Evolutionary conservation across 1,140 invertebrate genomes (phyloP), one percentile per base, ranked within the genome.

Genomic region (Drosophila oshimai): DNA sequence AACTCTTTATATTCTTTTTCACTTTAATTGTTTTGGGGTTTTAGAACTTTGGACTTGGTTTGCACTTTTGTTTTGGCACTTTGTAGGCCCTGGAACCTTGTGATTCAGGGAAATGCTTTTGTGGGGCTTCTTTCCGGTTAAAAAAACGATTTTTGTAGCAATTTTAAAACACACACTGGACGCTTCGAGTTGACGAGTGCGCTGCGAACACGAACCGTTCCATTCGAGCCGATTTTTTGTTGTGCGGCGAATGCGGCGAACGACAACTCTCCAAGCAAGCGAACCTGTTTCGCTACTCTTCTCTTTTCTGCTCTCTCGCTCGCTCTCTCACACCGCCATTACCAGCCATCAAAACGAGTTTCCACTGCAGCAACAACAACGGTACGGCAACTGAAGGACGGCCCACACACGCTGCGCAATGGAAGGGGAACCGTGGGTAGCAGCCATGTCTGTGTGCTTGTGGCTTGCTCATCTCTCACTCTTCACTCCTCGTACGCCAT

Each of bases 191-290:
- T 41, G 17, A 49, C 61, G 58, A 49, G 61, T 65, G 61, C 67
- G 73, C 61, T 71, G 83, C 80, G 75, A 83, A 51, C 60, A 70
- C 75, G 80, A 86, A 87, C 83, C 78, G 80, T 90, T 78, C 80
- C 65, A 90, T 91, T 86, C 90, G 74, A 89, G 87, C 70, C 79
- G 74, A 90, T 89, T 78, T 90, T 89, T 91, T 91, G 90, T 91
- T 91, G 75, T 91, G 78, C 44, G 71, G 49, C 50, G 42, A n/a
- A n/a, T n/a, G n/a, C n/a, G n/a, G n/a, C n/a, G n/a, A n/a, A n/a
- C n/a, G n/a, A 50, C 75, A 75, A 29, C 67, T 67, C 74, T 78
- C 58, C 49, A 51, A 58, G 71, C 77, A 50, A 86, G 61, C 89
- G 89, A 90, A 90, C 89, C 89, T 90, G 81, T 87, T 87, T 74